Conservation (phyloP, 2,113 vertebrate genomes). For the Acrocephalus arundinaceus region DNA sequence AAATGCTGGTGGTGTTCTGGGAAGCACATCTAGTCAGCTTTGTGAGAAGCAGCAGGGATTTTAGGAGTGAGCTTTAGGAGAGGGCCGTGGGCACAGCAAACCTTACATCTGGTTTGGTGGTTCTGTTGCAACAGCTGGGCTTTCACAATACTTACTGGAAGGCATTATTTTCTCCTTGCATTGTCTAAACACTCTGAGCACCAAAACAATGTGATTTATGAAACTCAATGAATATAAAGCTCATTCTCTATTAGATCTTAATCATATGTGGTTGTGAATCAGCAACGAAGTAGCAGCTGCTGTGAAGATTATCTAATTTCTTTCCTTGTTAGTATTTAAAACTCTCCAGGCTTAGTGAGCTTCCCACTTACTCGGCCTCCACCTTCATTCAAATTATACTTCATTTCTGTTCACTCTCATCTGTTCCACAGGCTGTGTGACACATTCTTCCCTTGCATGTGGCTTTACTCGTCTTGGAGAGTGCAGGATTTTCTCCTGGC, state of each 20-base stretch:
- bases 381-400: not conserved
- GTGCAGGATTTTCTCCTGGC: not conserved
- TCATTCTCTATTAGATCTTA: not conserved
- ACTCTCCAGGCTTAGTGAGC: not conserved
- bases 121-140: slow-evolving; percentile 4
- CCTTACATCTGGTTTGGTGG: not conserved
- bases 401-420: not conserved
- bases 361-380: slow-evolving; percentile 21
- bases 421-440: not conserved
- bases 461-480: not conserved
- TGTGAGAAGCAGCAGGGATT: not conserved
- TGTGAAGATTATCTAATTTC: slow-evolving; percentile 12
- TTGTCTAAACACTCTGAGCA: slow-evolving; percentile 39
- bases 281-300: not conserved
- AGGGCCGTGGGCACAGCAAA: not conserved
- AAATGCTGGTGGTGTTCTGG: not conserved
- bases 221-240: not conserved
- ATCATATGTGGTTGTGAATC: slow-evolving; percentile 19
- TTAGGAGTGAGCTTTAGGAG: not conserved
- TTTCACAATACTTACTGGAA: slow-evolving; percentile 46
- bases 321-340: slow-evolving; percentile 38
- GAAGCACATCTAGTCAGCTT: not conserved
- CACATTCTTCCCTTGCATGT: not conserved
- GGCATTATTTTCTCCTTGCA: slow-evolving; percentile 22
- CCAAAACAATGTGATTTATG: slow-evolving; percentile 32